Evolutionary conservation across 2,113 vertebrate genomes (phyloP), one percentile per base, ranked within the genome.

Genomic region (Rhinoderma darwinii): DNA sequence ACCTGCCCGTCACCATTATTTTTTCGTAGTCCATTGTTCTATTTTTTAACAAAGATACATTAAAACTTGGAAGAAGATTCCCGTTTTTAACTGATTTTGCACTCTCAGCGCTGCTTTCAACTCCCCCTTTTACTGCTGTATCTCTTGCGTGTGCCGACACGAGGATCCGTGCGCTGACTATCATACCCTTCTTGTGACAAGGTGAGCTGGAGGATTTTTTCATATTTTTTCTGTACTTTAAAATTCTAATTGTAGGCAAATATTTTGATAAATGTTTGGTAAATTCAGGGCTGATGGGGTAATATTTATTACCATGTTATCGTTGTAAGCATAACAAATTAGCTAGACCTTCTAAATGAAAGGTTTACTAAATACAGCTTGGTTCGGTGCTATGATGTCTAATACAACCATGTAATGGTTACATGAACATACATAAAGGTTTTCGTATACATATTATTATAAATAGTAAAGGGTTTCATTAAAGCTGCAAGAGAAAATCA

Each of bases 271-370:
- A n/a, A 25, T 11, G 22, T 43, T 41, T 27, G 15, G 6, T 47
- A 82, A 41, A 68, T 32, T 82, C 15, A 68, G 22, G 80, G 41
- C 61, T 32, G 41, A 43, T 70, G 61, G 30, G 61, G 41, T 83
- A 83, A 70, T 82, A 47, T 37, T 82, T 70, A 68, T 44, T 3
- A 17, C 14, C 30, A 11, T 76, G 73, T 59, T 15, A 59, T 47
- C n/a, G 30, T n/a, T 39, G 12, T 15, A 0, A 39, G 18, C 22
- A 7, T 37, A 61, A 37, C 68, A 37, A n/a, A 66, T 6, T 3
- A 32, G 61, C 1, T 39, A 35, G 30, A 32, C 6, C 20, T 4
- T 68, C 63, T 72, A 72, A 39, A 22, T 39, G 35, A 39, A 2
- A 72, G 35, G 17, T 39, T 72, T 22, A 39, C 14, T 72, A 20